Evolutionary conservation across 2,888 invertebrate species (phyloP), one percentile per base, ranked within the genome.

Genomic region (Iselma pallidipennis): DNA sequence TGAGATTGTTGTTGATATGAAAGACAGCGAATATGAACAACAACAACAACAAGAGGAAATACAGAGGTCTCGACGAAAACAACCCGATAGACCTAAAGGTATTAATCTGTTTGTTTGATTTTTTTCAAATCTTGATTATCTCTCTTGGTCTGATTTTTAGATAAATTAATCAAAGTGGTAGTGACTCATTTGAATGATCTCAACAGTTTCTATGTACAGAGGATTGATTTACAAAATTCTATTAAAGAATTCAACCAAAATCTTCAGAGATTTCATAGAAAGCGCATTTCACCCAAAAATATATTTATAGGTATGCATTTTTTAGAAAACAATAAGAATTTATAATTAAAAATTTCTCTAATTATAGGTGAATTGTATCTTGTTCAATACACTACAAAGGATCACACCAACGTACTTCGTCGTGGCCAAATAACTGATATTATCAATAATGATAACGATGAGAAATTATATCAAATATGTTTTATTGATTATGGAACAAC

Each of bases 401-500:
- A 10, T 1, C 9, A 21, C n/a, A n/a, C n/a, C n/a, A n/a, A n/a
- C n/a, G n/a, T 21, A 45, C 10, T 33, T 79, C 88, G 88, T 72
- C 85, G 94, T 57, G 89, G 87, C 9, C 82, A 85, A 51, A 80
- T 91, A 0, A 74, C 80, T 23, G 77, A 73, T 50, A 71, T 76
- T 62, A 61, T 74, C 45, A 65, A 71, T 54, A 62, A 55, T 1
- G 66, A 66, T 72, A 57, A 55, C 6, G 76, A 16, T 12, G 21
- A 45, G 0, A 82, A 2, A 78, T 81, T 75, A 0, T 86, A 84
- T 70, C 82, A 84, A 25, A 84, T 90, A 2, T 86, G 86, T 70
- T 86, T 87, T 66, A 81, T 90, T 19, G 91, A 92, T 77, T 86
- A 86, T 68, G 92, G 91, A 1, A 82, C 84, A 68, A 81, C 78